phyloP scores from a whole-genome alignment of 2,888 invertebrate genomes.

The Blastobasis adustella region DNA sequence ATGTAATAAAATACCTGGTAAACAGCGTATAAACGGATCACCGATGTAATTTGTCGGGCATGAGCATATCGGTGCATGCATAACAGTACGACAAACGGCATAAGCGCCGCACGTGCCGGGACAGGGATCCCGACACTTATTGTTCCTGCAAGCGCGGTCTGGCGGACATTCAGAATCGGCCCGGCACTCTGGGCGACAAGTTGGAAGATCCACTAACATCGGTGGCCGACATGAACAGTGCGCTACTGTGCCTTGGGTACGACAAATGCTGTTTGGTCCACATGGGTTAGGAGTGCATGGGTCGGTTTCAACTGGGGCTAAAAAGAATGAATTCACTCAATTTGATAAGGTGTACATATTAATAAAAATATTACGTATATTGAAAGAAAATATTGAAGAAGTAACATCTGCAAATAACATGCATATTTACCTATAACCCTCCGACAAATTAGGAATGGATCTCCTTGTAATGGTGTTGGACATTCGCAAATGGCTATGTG shows the following conservation, averaged over 20 bases:
- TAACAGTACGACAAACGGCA: constrained; percentile 81
- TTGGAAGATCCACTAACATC: constrained; percentile 82
- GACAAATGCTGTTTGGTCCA: constrained; percentile 81
- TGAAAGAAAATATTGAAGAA: background rate
- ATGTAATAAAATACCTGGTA: constrained; percentile 59
- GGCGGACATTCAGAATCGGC: constrained; percentile 79
- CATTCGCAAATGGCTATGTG: constrained; percentile 87
- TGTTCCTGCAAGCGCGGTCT: constrained; percentile 78
- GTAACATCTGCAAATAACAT: background rate
- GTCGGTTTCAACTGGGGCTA: constrained; percentile 49
- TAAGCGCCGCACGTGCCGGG: constrained; percentile 85
- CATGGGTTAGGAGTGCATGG: constrained; percentile 83
- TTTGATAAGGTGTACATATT: background rate
- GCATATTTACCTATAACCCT: constrained; percentile 59
- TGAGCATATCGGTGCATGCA: constrained; percentile 85
- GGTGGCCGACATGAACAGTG: constrained; percentile 82
- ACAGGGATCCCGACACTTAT: constrained; percentile 82
- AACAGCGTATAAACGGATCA: constrained; percentile 83
- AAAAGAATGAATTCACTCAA: background rate
- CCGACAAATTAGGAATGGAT: constrained; percentile 84
- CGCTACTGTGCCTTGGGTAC: constrained; percentile 77
- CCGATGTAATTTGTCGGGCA: constrained; percentile 81
- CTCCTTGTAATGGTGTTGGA: constrained; percentile 81
- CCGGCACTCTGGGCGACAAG: constrained; percentile 85
- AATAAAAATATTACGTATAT: background rate